These are phyloP conservation scores for Dasyurus viverrinus DNA, from an alignment of 2,113 vertebrate genomes.

Conservation along the genomic window DNA sequence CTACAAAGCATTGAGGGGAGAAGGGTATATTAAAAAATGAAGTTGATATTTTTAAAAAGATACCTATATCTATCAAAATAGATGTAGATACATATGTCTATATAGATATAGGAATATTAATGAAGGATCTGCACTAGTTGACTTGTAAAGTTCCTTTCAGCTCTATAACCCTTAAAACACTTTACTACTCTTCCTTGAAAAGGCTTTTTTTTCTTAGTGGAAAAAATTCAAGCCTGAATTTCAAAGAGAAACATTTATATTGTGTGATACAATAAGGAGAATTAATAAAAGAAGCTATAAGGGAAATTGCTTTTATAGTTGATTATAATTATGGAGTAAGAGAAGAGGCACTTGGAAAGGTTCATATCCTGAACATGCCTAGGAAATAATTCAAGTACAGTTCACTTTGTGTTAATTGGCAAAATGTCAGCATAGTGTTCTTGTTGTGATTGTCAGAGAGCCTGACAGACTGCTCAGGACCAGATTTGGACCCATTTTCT, in stretches of 20 bases:
- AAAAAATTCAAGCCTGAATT: conserved; percentile 42
- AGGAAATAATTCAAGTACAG: conserved; percentile 48
- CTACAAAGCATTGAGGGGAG: not conserved
- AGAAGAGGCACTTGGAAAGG: not conserved
- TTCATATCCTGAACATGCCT: not conserved
- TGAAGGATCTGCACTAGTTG: not conserved
- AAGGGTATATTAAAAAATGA: not conserved
- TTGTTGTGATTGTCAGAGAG: conserved; percentile 21
- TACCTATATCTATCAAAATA: not conserved
- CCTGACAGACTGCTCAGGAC: conserved; percentile 3
- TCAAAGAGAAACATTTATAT: conserved; percentile 22
- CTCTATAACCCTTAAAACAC: not conserved
- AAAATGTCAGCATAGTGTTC: conserved; percentile 45
- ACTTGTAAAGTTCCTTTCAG: not conserved
- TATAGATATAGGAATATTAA: not conserved
- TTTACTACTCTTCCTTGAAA: conserved; percentile 36
- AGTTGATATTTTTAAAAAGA: not conserved
- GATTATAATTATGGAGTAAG: conserved; percentile 11
- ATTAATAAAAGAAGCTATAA: not conserved
- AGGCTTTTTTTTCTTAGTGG: conserved; percentile 18
- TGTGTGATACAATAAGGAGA: conserved; percentile 10
- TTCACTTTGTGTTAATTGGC: conserved; percentile 62
- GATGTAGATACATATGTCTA: not conserved
- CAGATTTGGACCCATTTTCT: not conserved
- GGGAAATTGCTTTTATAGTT: not conserved